phyloP scores from a whole-genome alignment of 2,797 vertebrate genomes.

The Bucorvus abyssinicus region DNA sequence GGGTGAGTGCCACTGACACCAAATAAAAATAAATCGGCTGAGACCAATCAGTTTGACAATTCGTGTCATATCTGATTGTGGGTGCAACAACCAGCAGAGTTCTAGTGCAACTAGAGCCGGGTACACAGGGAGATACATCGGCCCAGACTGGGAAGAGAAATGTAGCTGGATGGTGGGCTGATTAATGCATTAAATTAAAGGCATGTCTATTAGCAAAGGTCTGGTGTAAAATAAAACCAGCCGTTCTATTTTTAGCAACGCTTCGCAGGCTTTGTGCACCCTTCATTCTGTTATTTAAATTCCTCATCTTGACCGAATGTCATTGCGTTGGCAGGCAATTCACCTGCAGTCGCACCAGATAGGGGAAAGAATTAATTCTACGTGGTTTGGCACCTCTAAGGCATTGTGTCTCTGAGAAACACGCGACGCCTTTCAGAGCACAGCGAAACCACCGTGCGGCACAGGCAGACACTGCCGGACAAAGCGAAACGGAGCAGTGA shows the following conservation, averaged over 20 bases:
- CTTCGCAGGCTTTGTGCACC: slow-evolving; percentile 2
- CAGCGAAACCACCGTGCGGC: background rate
- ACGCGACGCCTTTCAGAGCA: background rate
- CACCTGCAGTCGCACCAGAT: background rate
- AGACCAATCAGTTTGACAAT: background rate
- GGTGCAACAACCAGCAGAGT: background rate
- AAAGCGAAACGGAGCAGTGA: background rate
- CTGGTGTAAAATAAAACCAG: slow-evolving; percentile 24
- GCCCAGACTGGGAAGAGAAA: background rate
- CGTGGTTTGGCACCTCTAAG: background rate
- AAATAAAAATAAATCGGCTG: background rate
- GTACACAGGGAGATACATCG: background rate
- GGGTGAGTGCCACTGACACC: background rate
- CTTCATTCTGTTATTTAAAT: slow-evolving; percentile 12
- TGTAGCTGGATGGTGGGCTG: background rate
- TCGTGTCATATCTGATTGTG: background rate
- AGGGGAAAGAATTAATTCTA: background rate
- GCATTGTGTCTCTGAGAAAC: background rate
- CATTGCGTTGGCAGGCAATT: background rate
- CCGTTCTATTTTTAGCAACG: slow-evolving; percentile 4
- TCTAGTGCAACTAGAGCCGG: background rate
- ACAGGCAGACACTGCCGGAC: background rate
- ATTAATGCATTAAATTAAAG: background rate
- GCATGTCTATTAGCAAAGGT: background rate
- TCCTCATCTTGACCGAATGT: background rate